phyloP scores from a whole-genome alignment of 1,140 invertebrate species.

The Nixonia krombeini region DNA sequence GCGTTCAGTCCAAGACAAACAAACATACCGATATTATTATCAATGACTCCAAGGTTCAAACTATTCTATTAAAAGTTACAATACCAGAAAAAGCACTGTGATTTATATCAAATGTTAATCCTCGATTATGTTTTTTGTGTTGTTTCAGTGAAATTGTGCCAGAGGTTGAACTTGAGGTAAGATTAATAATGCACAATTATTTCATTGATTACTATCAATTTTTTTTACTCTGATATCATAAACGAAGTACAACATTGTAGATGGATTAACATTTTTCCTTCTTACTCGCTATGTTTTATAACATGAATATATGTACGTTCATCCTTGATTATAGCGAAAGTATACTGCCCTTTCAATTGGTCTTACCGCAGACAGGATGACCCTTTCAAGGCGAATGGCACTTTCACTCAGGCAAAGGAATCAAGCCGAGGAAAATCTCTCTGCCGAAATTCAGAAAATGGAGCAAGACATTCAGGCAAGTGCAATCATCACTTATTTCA shows the following conservation, averaged over 20 bases:
- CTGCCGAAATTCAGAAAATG: slow-evolving; percentile 58
- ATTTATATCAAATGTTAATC: not conserved
- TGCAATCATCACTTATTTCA: slow-evolving; percentile 12
- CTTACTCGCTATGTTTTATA: too few relatives aligned
- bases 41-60: not conserved
- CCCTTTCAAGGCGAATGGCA: slow-evolving; percentile 53
- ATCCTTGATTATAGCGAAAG: slow-evolving; percentile 55
- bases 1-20: slow-evolving; percentile 28
- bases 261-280: too few relatives aligned
- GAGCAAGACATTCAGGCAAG: slow-evolving; percentile 64
- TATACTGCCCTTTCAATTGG: slow-evolving; percentile 64
- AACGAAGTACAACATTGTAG: too few relatives aligned
- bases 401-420: slow-evolving; percentile 62
- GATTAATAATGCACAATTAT: not conserved
- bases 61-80: slow-evolving; percentile 1
- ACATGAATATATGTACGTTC: too few relatives aligned
- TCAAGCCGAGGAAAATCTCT: slow-evolving; percentile 63
- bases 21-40: slow-evolving; percentile 35
- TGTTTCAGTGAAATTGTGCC: slow-evolving; percentile 53
- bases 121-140: slow-evolving; percentile 17
- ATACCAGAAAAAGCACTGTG: not conserved
- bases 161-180: slow-evolving; percentile 61
- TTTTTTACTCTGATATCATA: too few relatives aligned
- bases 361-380: slow-evolving; percentile 61
- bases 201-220: too few relatives aligned